Percentiles rank a stretch among this genome's conserved stretches.
These are phyloP conservation scores for Daphoenositta chrysoptera DNA, from an alignment of 2,113 vertebrate genomes.

Conservation along the genomic window DNA sequence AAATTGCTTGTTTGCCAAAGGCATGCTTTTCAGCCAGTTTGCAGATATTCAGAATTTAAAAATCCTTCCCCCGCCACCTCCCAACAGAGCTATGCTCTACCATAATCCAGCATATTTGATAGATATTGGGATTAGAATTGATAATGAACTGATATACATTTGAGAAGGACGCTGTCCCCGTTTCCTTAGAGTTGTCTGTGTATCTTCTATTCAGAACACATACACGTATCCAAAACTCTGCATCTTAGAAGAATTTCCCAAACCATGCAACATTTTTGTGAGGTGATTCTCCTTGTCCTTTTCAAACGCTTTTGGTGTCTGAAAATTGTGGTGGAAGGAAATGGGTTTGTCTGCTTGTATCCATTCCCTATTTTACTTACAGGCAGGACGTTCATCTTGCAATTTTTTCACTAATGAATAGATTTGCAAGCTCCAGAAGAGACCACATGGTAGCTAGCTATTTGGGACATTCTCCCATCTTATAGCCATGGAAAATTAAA, in stretches of 20 bases:
- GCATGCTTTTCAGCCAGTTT: background rate
- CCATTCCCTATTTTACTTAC: background rate
- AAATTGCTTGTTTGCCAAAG: background rate
- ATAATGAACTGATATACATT: background rate
- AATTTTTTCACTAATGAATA: background rate
- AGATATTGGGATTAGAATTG: background rate
- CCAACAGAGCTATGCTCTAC: background rate
- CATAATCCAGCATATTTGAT: background rate
- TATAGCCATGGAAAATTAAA: background rate
- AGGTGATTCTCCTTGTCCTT: background rate
- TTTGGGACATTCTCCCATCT: background rate
- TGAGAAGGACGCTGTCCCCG: background rate
- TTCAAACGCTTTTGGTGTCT: background rate
- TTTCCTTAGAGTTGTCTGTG: background rate
- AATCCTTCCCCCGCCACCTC: fast-evolving
- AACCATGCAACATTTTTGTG: background rate
- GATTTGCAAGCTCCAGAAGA: background rate
- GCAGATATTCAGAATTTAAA: background rate
- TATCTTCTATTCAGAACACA: background rate
- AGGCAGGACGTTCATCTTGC: background rate
- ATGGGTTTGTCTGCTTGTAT: background rate
- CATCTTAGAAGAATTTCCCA: background rate
- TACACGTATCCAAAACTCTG: background rate
- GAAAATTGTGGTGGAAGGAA: background rate
- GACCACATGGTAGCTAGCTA: background rate